phyloP scores from a whole-genome alignment of 2,797 vertebrate species.

The Cyprinella venusta region DNA sequence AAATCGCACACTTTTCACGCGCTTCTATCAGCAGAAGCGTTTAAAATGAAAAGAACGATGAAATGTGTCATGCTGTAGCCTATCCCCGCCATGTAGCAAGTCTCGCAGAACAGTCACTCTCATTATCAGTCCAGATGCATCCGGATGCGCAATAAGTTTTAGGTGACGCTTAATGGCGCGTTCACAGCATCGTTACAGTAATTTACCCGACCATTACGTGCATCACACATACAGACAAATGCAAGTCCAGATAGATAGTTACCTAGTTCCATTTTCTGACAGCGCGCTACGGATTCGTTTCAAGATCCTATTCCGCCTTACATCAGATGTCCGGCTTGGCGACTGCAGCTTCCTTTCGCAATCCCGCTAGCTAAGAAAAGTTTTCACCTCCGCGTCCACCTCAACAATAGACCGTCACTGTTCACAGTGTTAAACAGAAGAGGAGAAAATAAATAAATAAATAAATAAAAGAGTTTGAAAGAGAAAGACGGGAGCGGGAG shows the following conservation, averaged over 20 bases:
- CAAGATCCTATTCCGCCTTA: conserved; percentile 72
- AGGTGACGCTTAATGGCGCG: conserved; percentile 31
- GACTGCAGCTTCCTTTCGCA: conserved; percentile 70
- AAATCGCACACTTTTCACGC: not conserved
- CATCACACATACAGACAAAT: not conserved
- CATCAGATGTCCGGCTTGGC: conserved; percentile 64
- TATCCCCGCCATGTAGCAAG: not conserved
- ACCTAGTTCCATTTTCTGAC: conserved; percentile 72
- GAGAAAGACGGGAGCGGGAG: conserved; percentile 54
- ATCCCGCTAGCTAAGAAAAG: conserved; percentile 73
- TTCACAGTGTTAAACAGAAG: conserved; percentile 62
- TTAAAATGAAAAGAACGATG: not conserved
- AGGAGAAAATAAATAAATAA: conserved; percentile 55
- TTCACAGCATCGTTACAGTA: not conserved
- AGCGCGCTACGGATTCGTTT: conserved; percentile 20
- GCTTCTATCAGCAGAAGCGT: not conserved
- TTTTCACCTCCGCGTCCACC: conserved; percentile 73
- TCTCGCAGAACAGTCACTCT: conserved; percentile 40
- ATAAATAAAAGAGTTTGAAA: conserved; percentile 23
- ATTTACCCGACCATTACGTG: conserved; percentile 8
- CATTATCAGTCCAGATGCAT: conserved; percentile 53
- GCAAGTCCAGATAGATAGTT: conserved; percentile 67
- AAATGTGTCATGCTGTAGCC: not conserved
- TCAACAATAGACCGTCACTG: conserved; percentile 72
- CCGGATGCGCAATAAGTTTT: conserved; percentile 51